Evolutionary conservation across 2,113 vertebrate species (phyloP).

Genomic region (Hydrochoerus hydrochaeris): DNA sequence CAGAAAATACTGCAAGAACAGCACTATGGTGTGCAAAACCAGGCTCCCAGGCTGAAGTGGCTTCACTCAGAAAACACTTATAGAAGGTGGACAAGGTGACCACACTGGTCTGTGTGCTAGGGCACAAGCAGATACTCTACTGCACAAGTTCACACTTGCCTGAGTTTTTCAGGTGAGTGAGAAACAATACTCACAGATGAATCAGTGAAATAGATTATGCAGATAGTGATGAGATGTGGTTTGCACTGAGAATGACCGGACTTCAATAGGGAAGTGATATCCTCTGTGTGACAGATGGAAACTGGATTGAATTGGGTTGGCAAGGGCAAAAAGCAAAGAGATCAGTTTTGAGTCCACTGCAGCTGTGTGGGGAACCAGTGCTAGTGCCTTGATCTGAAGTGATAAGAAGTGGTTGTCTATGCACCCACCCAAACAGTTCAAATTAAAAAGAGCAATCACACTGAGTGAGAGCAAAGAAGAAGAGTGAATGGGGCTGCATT

Average conservation of each 20-base stretch:
- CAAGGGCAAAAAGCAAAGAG: not conserved
- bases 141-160: rapidly evolving
- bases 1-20: not conserved
- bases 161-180: not conserved
- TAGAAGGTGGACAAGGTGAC: rapidly evolving
- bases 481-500: not conserved
- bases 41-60: not conserved
- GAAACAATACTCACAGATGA: not conserved
- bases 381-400: not conserved
- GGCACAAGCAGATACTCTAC: not conserved
- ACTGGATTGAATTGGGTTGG: not conserved
- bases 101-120: rapidly evolving
- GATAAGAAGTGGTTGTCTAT: not conserved
- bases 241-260: not conserved
- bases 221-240: too few relatives aligned
- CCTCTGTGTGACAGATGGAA: not conserved
- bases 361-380: not conserved
- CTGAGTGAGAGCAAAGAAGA: not conserved
- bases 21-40: not conserved
- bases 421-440: too few relatives aligned
- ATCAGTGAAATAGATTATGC: not conserved
- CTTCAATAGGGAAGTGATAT: not conserved
- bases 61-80: rapidly evolving
- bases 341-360: not conserved
- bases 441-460: not conserved